A percentile compares a stretch with the other conserved stretches of the same genome.
These are phyloP conservation scores for Chascanopsetta lugubris DNA, from an alignment of 2,113 vertebrate genomes.

Conservation along the genomic window DNA sequence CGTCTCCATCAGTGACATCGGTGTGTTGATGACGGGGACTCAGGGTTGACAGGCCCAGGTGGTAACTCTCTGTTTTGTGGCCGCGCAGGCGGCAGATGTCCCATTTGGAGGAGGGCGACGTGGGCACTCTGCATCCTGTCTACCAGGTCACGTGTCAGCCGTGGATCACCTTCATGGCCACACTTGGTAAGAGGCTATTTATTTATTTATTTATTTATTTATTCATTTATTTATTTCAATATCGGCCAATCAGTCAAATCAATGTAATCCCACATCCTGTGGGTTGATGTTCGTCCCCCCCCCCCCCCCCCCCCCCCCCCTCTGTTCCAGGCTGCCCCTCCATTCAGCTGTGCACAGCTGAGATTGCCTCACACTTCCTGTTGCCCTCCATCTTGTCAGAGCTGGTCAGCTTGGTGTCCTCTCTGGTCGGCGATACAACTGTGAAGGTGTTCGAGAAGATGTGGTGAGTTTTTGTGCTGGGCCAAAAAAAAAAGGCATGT, in stretches of 20 bases:
- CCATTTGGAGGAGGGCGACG: conserved; percentile 92
- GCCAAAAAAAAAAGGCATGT: background rate
- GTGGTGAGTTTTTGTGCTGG: conserved; percentile 75
- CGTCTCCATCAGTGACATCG: background rate
- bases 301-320: background rate
- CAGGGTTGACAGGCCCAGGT: too few species aligned
- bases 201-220: too few species aligned
- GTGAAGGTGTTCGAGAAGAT: conserved; percentile 92
- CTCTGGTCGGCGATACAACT: conserved; percentile 89
- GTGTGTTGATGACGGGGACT: background rate
- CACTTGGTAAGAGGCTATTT: conserved; percentile 81
- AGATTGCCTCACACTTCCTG: conserved; percentile 92
- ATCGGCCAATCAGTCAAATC: too few species aligned
- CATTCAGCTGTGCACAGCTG: conserved; percentile 86
- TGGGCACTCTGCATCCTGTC: conserved; percentile 85
- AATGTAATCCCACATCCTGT: too few species aligned
- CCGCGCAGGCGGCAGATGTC: conserved; percentile 82
- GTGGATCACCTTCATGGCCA: conserved; percentile 90
- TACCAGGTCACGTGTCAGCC: conserved; percentile 84
- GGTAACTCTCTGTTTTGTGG: conserved; percentile 36
- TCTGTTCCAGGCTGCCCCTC: conserved; percentile 88
- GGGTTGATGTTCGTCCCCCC: background rate
- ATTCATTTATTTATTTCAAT: too few species aligned
- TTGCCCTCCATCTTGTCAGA: conserved; percentile 90
- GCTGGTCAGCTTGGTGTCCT: conserved; percentile 86